These are phyloP conservation scores for Carapus acus DNA, from an alignment of 2,797 vertebrate species.

Conservation along the genomic window DNA sequence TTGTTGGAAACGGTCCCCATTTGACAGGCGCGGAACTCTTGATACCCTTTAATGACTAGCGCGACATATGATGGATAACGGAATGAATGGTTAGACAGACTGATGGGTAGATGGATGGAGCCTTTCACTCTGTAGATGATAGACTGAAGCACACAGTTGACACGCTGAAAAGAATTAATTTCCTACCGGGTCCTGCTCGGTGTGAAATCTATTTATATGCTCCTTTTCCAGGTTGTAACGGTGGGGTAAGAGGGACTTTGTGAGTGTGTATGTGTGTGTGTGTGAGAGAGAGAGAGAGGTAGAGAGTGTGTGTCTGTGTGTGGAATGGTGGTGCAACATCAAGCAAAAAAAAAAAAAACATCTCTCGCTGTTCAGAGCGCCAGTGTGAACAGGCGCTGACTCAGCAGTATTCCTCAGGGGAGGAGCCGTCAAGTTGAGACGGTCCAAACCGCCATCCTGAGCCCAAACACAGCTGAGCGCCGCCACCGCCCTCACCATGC, in stretches of 20 bases:
- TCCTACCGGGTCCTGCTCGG: constrained; percentile 43
- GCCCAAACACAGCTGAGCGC: constrained; percentile 22
- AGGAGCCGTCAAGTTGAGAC: constrained; percentile 27
- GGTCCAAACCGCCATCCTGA: constrained; percentile 10
- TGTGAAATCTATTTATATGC: constrained; percentile 59
- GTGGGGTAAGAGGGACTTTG: constrained; percentile 15
- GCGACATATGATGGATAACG: too few species aligned
- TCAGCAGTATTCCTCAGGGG: constrained; percentile 42
- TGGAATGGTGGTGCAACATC: constrained; percentile 29
- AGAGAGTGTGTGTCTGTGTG: background rate
- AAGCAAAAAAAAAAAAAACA: constrained; percentile 39
- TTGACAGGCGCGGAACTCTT: too few species aligned
- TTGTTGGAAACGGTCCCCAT: too few species aligned
- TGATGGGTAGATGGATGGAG: constrained; percentile 43
- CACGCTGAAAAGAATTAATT: constrained; percentile 54
- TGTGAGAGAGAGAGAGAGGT: background rate
- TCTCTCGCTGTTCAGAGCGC: constrained; percentile 29
- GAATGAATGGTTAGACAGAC: constrained; percentile 46
- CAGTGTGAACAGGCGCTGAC: constrained; percentile 36
- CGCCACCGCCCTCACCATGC: constrained; percentile 33
- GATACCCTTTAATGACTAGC: too few species aligned
- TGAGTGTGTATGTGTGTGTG: too few species aligned
- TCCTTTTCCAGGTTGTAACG: constrained; percentile 39
- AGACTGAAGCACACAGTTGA: constrained; percentile 32
- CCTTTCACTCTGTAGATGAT: constrained; percentile 20